A percentile compares a stretch with the other conserved stretches of the same genome.
These are phyloP conservation scores for Colistium nudipinnis DNA, from an alignment of 2,113 vertebrate genomes.

Conservation along the genomic window DNA sequence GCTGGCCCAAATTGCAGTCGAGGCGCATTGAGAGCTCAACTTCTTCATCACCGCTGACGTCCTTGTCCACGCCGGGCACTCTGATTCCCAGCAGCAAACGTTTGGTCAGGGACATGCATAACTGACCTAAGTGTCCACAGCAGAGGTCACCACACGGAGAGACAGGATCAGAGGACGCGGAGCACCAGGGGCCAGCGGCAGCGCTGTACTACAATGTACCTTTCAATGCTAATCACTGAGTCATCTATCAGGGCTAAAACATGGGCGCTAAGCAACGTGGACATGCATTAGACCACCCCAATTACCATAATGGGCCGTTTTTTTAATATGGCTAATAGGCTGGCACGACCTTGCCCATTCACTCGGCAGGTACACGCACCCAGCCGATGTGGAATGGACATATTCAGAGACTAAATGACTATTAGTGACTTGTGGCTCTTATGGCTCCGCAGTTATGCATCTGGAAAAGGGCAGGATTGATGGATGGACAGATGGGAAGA, in stretches of 20 bases:
- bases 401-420: constrained; percentile 79
- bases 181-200: constrained; percentile 49
- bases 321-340: constrained; percentile 86
- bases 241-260: constrained; percentile 84
- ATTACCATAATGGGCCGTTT: constrained; percentile 85
- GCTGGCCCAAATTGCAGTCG: background rate
- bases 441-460: constrained; percentile 66
- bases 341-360: constrained; percentile 85
- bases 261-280: constrained; percentile 80
- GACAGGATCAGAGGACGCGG: constrained; percentile 51
- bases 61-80: constrained; percentile 36
- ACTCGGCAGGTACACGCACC: constrained; percentile 76
- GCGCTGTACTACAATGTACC: constrained; percentile 66
- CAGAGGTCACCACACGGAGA: constrained; percentile 61
- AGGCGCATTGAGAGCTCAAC: background rate
- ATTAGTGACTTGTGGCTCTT: constrained; percentile 70
- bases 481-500: constrained; percentile 47
- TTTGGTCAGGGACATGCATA: constrained; percentile 55
- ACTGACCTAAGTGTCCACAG: constrained; percentile 60
- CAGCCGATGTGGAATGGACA: constrained; percentile 74
- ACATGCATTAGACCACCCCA: constrained; percentile 82
- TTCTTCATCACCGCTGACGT: constrained; percentile 18
- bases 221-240: constrained; percentile 77
- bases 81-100: constrained; percentile 51
- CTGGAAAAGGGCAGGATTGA: constrained; percentile 39